Evolutionary conservation across 2,888 invertebrate genomes (phyloP), one percentile per base, ranked within the genome.

Genomic region (Helobdella robusta): DNA sequence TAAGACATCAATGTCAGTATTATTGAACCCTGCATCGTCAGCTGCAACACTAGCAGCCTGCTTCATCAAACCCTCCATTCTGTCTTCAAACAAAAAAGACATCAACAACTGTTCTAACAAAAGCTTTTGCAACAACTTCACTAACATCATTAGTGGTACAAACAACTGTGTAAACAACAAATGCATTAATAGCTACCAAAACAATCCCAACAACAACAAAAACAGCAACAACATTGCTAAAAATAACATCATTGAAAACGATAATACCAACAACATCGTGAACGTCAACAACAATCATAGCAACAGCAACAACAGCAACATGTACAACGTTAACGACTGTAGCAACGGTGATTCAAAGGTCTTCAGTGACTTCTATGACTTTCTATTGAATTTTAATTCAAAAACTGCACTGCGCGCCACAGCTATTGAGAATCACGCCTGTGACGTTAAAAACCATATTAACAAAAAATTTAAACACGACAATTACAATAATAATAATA

Each of bases 291-390:
- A 50, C 18, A 4, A 8, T 25, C n/a, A 8, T 25, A 50, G 4
- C 50, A 50, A 50, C 50, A 8, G 25, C 50, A 18, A 50, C 50
- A 50, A 50, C 5, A 50, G 50, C n/a, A 50, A 50, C 50, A 50
- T 8, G 20, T 8, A 4, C 18, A 4, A 50, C 50, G 25, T 25
- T 4, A 4, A n/a, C n/a, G 4, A 50, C 50, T 6, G 5, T 25
- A 50, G 5, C 5, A 50, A 18, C 6, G 20, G 25, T 6, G 25
- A 18, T 25, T 50, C 25, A n/a, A 5, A 50, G 6, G 4, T 23
- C 11, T n/a, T 40, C 44, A 15, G 11, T 40, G 11, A 15, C 44
- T n/a, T 15, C n/a, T n/a, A 11, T 40, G 11, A 50, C 50, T 50
- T 50, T 50, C 25, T 25, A 6, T 23, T 50, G 6, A 18, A 50